Conservation (phyloP, 2,113 vertebrate species). For the Ursus arctos region DNA sequence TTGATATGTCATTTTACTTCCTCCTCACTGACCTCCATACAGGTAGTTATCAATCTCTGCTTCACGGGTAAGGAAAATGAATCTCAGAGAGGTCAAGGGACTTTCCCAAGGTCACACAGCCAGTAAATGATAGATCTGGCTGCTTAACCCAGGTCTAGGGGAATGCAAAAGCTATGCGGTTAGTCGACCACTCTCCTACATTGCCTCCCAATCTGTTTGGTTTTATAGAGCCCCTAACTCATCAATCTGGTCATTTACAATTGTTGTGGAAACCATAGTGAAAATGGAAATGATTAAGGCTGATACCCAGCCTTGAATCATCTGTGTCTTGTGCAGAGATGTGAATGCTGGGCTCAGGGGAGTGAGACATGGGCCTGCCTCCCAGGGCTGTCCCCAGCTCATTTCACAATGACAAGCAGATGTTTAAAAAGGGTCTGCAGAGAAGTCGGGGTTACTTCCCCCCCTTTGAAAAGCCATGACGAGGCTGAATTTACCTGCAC, state of each 20-base stretch:
- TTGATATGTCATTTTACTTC: not conserved
- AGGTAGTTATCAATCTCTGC: not conserved
- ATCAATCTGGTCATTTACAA: not conserved
- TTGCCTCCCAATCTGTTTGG: not conserved
- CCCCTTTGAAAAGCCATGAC: not conserved
- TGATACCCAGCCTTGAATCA: not conserved
- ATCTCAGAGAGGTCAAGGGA: constrained; percentile 35
- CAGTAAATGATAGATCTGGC: not conserved
- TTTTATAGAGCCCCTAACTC: not conserved
- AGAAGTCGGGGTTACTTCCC: not conserved
- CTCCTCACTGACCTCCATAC: not conserved
- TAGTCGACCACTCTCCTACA: not conserved
- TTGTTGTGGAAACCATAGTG: not conserved
- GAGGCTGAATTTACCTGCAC: not conserved
- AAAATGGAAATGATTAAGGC: constrained; percentile 12
- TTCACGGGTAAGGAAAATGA: not conserved
- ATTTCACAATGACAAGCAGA: not conserved
- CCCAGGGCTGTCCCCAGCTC: not conserved
- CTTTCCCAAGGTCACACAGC: constrained; percentile 52
- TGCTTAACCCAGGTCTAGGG: not conserved
- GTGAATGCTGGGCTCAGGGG: not conserved
- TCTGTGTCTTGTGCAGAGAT: not conserved
- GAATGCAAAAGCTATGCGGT: not conserved
- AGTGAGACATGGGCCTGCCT: not conserved
- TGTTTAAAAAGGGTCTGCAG: not conserved